Conservation (phyloP, 2,113 vertebrate genomes). For the Sorex araneus region DNA sequence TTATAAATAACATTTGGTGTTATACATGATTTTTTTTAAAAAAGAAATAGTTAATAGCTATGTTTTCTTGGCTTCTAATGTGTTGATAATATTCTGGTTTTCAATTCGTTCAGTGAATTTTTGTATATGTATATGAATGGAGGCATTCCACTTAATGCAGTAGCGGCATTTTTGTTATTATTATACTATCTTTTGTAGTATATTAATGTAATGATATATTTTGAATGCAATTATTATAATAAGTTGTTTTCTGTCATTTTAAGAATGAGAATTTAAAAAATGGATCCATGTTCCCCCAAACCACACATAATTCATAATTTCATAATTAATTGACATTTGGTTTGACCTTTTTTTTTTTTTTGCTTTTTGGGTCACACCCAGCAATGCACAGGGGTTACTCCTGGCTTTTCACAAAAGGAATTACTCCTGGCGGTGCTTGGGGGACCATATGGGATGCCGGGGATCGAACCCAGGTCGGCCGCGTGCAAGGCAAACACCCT, state of each 20-base stretch:
- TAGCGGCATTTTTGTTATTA: neutral
- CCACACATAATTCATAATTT: constrained; percentile 20
- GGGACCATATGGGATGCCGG: too few species aligned
- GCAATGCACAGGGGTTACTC: too few species aligned
- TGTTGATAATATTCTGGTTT: too few species aligned
- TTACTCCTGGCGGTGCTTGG: too few species aligned
- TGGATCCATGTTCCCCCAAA: neutral
- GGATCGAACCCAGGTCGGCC: too few species aligned
- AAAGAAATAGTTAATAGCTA: too few species aligned
- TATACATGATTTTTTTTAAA: too few species aligned
- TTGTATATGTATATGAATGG: neutral
- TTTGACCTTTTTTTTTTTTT: constrained; percentile 28
- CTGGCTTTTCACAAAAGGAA: too few species aligned
- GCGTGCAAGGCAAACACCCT: too few species aligned
- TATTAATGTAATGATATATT: neutral
- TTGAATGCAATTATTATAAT: neutral
- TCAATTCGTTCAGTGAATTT: neutral
- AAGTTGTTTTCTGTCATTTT: constrained; percentile 22
- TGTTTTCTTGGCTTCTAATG: too few species aligned
- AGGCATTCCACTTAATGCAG: neutral
- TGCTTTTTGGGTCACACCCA: too few species aligned
- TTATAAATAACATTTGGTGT: too few species aligned
- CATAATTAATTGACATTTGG: neutral
- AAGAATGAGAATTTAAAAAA: constrained; percentile 15
- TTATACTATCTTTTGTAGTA: constrained; percentile 1